Conservation (phyloP, 1,140 invertebrate species). For the Brachionus sp. region DNA sequence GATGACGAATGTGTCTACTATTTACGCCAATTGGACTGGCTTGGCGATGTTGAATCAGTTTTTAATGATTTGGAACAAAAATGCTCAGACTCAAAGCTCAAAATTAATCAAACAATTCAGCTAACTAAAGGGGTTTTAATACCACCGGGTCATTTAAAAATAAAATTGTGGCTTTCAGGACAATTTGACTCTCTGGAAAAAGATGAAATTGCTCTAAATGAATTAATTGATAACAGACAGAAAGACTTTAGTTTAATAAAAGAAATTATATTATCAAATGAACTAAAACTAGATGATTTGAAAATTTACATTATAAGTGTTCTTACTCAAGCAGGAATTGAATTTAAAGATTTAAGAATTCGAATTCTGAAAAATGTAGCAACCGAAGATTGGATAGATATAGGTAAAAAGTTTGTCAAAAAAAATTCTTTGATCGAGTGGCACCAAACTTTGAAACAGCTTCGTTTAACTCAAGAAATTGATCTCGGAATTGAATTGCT, state of each 20-base stretch:
- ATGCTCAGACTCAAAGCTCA: background rate
- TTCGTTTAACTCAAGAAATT: background rate
- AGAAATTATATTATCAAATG: constrained; percentile 16
- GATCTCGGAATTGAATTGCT: background rate
- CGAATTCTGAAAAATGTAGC: background rate
- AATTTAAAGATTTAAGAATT: background rate
- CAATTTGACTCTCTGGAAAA: background rate
- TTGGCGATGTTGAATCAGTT: constrained; percentile 2
- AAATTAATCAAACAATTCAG: constrained; percentile 2
- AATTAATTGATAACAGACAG: background rate
- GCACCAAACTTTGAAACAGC: background rate
- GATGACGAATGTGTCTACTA: background rate
- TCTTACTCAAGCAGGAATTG: background rate
- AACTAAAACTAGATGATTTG: background rate
- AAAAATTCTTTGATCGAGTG: constrained; percentile 21
- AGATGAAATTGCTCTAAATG: background rate
- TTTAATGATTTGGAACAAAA: background rate
- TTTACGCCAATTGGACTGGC: constrained; percentile 6
- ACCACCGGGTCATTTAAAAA: constrained; percentile 8
- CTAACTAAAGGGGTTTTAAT: constrained; percentile 13
- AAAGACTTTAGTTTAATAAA: background rate
- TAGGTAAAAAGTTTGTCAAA: background rate
- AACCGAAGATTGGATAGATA: background rate
- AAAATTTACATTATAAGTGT: background rate
- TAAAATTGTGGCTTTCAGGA: background rate